phyloP scores from a whole-genome alignment of 2,797 vertebrate species.

The Leptodactylus fallax region DNA sequence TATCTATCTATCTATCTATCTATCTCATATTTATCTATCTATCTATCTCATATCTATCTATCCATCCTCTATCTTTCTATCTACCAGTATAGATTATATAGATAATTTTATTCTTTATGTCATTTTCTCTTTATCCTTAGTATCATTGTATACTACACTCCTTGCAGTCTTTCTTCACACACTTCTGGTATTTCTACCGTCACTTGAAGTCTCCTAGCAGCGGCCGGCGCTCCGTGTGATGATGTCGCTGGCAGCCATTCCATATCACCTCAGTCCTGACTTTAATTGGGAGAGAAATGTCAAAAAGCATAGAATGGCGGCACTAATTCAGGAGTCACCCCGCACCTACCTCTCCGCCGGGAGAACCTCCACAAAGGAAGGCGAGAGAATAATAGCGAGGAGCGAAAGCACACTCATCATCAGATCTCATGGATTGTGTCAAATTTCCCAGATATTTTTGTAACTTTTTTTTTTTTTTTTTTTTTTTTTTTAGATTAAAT shows the following conservation, averaged over 20 bases:
- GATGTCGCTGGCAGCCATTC: neutral
- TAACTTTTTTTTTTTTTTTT: too few species aligned
- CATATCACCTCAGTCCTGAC: slow-evolving; percentile 21
- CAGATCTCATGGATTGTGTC: neutral
- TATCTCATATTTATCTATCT: too few species aligned
- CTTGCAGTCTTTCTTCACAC: neutral
- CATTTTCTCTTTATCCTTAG: too few species aligned
- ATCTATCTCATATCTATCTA: too few species aligned
- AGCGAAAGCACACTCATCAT: neutral
- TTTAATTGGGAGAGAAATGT: slow-evolving; percentile 41
- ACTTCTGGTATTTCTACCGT: neutral
- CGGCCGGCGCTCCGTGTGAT: neutral
- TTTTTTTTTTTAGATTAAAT: too few species aligned
- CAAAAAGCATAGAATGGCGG: neutral
- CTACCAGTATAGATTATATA: too few species aligned
- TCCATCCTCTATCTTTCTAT: too few species aligned
- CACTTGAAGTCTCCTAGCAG: neutral
- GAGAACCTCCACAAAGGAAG: neutral
- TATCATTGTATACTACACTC: neutral
- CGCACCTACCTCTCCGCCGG: neutral
- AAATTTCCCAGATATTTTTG: neutral
- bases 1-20: too few species aligned
- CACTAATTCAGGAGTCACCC: neutral
- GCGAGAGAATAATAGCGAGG: neutral
- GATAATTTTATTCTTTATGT: too few species aligned